Evolutionary conservation across 2,888 invertebrate genomes (phyloP), one percentile per base, ranked within the genome.

Genomic region (Epirrhoe tristata): DNA sequence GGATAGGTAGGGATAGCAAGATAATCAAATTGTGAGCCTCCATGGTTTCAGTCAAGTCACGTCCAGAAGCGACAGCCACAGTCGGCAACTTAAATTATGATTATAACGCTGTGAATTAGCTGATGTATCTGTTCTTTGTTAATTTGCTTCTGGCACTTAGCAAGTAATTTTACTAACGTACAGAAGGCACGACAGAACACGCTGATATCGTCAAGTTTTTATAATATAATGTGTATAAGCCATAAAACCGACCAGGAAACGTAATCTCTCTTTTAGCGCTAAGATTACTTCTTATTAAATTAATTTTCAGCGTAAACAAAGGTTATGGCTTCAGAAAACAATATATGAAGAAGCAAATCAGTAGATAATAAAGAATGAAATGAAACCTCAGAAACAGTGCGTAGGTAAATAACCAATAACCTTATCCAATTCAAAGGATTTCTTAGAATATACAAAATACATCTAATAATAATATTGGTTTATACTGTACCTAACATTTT

Each of bases 21-120:
- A 70, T 75, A 76, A 76, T 76, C 72, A 69, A 71, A 75, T 74
- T 70, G 57, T 66, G 56, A 68, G 59, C 60, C 64, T 71, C 56
- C 50, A 62, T 55, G 50, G 51, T 34, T 59, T 54, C 16, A 72
- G 70, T 73, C 74, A 39, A 67, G 73, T 74, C 77, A 77, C 72
- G 76, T 74, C 69, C 67, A 43, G 58, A 46, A 58, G 58, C 69
- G 73, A 69, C 71, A 67, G 54, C 60, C 59, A 56, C 67, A 57
- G 60, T 39, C 46, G 63, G 54, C 58, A 60, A 61, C 61, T 55
- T 58, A 63, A 71, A 68, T 71, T 71, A 69, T 72, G 66, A 69
- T 56, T 66, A 66, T 67, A 60, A 61, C 53, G 60, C 69, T 70
- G 48, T 39, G 58, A 62, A 67, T 71, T 67, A 71, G 66, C 58